Evolutionary conservation across 2,888 invertebrate genomes (phyloP).

Genomic region (Gymnoscelis rufifasciata): DNA sequence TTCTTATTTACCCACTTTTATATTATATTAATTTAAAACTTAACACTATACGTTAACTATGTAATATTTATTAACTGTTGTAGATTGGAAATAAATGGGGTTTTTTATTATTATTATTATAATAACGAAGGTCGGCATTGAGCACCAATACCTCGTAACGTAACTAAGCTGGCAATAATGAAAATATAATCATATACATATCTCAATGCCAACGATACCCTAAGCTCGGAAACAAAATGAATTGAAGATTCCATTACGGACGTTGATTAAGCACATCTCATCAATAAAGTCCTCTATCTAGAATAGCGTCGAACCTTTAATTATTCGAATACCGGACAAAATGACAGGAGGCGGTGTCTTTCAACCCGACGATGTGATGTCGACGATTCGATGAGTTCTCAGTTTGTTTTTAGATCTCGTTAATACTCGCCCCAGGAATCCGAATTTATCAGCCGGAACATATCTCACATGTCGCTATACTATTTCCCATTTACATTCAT

Average conservation of each 20-base stretch:
- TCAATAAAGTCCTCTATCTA: constrained; percentile 61
- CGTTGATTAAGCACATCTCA: constrained; percentile 65
- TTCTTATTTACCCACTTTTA: too few relatives aligned
- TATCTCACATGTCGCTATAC: constrained; percentile 61
- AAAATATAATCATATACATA: constrained; percentile 25
- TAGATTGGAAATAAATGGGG: too few relatives aligned
- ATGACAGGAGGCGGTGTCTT: constrained; percentile 54
- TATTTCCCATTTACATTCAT: constrained; percentile 58
- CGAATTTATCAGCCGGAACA: constrained; percentile 61
- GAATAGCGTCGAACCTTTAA: constrained; percentile 60
- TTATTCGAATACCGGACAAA: constrained; percentile 58
- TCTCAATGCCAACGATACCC: constrained; percentile 26
- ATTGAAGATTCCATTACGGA: constrained; percentile 44
- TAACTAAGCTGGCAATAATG: neutral
- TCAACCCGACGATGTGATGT: constrained; percentile 51
- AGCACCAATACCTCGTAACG: too few relatives aligned
- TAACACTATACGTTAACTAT: too few relatives aligned
- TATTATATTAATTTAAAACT: too few relatives aligned
- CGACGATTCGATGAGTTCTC: constrained; percentile 47
- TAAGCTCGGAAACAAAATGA: constrained; percentile 32
- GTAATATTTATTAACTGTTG: too few relatives aligned
- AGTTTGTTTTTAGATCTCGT: constrained; percentile 68
- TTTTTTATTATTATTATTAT: too few relatives aligned
- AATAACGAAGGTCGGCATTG: too few relatives aligned
- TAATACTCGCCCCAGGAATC: constrained; percentile 53